phyloP scores from a whole-genome alignment of 2,113 vertebrate species.

The Dascyllus trimaculatus region DNA sequence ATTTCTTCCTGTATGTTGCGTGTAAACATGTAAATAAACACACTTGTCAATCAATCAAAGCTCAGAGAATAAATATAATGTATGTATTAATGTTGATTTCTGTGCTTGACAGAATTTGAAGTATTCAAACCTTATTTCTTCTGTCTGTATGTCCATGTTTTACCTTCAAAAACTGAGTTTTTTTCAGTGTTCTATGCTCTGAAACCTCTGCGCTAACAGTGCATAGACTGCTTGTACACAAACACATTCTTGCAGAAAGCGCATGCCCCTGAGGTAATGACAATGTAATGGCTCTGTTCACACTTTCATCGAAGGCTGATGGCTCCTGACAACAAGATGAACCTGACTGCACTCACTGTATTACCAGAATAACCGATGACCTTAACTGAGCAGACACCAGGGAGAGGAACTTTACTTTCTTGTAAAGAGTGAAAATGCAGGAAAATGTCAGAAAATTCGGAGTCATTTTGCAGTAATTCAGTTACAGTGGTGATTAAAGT shows the following conservation, averaged over 20 bases:
- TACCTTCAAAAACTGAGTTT: too few species aligned
- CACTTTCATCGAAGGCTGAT: neutral
- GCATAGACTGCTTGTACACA: neutral
- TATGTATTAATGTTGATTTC: too few species aligned
- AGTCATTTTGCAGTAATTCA: neutral
- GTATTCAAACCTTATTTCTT: too few species aligned
- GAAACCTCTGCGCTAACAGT: neutral
- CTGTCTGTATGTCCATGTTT: too few species aligned
- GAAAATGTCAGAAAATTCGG: neutral
- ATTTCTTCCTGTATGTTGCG: neutral
- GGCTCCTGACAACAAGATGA: neutral
- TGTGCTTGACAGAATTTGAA: too few species aligned
- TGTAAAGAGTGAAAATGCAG: neutral
- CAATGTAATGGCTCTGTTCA: neutral
- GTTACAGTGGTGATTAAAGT: neutral
- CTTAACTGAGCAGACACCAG: neutral
- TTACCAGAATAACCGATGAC: neutral
- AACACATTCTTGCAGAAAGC: neutral
- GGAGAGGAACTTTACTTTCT: neutral
- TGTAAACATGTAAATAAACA: neutral
- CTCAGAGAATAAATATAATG: too few species aligned
- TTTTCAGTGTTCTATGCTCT: neutral
- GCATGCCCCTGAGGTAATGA: neutral
- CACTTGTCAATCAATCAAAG: neutral
- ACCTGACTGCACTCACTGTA: neutral